Evolutionary conservation across 1,140 invertebrate species (phyloP).

Genomic region (Euwallacea fornicatus): DNA sequence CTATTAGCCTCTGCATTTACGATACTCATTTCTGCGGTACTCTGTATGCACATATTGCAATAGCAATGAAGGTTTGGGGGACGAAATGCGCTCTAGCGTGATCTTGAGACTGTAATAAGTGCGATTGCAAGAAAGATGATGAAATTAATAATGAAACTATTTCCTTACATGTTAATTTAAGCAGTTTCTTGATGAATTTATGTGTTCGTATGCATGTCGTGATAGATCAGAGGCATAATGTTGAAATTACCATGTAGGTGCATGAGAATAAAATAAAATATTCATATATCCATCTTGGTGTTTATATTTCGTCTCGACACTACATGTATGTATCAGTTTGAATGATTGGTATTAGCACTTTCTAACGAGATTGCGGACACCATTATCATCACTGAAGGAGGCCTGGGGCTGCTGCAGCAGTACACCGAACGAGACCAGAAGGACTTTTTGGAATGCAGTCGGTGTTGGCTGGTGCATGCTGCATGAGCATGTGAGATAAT

Average conservation of each 20-base stretch:
- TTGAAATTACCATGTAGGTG: not conserved
- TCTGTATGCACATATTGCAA: no score
- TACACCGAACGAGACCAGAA: conserved; percentile 10
- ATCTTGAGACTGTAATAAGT: no score
- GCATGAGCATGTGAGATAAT: conserved; percentile 6
- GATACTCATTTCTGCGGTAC: no score
- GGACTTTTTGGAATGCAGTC: conserved; percentile 30
- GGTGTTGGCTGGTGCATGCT: conserved; percentile 21
- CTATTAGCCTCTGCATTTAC: no score
- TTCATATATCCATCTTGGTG: not conserved
- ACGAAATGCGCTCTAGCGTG: no score
- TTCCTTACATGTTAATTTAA: not conserved
- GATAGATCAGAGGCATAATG: not conserved
- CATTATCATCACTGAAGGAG: not conserved
- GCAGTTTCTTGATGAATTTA: not conserved
- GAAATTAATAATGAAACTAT: no score
- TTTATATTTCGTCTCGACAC: not conserved
- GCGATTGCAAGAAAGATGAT: no score
- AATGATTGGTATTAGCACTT: conserved; percentile 13
- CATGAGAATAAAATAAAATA: not conserved
- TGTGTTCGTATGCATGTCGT: not conserved
- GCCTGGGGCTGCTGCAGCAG: conserved; percentile 10
- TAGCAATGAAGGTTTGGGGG: no score
- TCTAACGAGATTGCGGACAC: conserved; percentile 28
- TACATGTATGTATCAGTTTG: not conserved